Base-by-base conservation (phyloP, 35 echinoderm and acorn worm genomes). In the Apostichopus parvimensis region DNA sequence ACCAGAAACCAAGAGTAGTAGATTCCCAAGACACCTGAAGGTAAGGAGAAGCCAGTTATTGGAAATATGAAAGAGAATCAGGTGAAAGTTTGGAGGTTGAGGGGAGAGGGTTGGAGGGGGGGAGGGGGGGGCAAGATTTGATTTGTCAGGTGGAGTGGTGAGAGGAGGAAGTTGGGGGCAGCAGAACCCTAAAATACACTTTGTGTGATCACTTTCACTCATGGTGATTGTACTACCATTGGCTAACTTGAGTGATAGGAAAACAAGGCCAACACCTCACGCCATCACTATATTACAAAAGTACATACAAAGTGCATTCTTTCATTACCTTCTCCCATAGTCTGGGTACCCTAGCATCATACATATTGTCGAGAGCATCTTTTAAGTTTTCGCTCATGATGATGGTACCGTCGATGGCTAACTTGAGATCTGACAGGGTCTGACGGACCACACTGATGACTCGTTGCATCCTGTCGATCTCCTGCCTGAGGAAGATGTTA, bases 341-440 rank as follows among this genome's bases (percentile, higher is more conserved):
- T 28, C 60, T 79, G 21, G 97, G 97, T 76, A 99, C 97, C 89
- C 97, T 96, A 61, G 97, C 97, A 95, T 99, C 97, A 75, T 94
- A 99, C 91, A 99, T 99, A 59, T 99, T 99, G 57, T 99, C 97
- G 66, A 99, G 83, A 8, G 97, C 97, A 77, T 99, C 97, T 77
- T 95, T 92, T 4, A 99, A 92, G 73, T 94, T 99, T 83, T 99
- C 97, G 92, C 97, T 99, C 97, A 99, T 99, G 87, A 99, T 99
- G 91, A 99, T 99, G 76, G 97, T 99, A 90, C 97, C 97, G 57
- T 99, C 97, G 18, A 99, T 99, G 76, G 97, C 97, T 24, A 99
- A 87, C 90, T 99, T 99, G 52, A 99, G 95, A 73, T 99, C 97
- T 54, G 88, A 91, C 1, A 99, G 92, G 8, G 97, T 99, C 61